Base-by-base conservation (phyloP, 1,140 invertebrate genomes). In the Sycobia sp. region DNA sequence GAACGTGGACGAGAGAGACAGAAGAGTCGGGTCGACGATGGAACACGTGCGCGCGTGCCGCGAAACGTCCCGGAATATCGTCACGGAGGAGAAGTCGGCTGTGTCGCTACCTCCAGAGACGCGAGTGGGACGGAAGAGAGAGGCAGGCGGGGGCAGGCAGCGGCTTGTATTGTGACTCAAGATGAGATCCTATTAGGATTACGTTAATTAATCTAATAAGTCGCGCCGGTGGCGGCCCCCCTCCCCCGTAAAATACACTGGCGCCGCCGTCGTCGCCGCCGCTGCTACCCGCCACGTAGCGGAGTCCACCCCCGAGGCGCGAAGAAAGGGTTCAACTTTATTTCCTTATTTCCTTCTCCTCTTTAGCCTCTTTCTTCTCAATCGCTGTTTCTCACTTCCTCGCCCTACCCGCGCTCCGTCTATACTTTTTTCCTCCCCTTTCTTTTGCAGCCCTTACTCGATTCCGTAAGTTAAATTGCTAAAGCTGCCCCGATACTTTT, bases 171-270 rank as follows among this genome's bases (percentile, higher is more conserved):
- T 78, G 73, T 75, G 70, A 70, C 68, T 73, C 69, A 71, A 76
- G 72, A 78, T 77, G 73, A 78, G 73, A 78, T 80, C 68, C 71
- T 62, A 80, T 75, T 78, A 78, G 72, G 71, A 78, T 76, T 78
- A 79, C 69, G 71, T 77, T 75, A 77, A 78, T 77, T 75, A 78
- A 78, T 75, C 71, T 73, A 75, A 73, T 74, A 73, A 74, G 69
- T 74, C 73, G 46, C 34, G 29, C 53, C 29, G 8, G 18, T 50
- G 56, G 56, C 16, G 34, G 23, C 29, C 36, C 9, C 14, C 22
- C 29, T 32, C 43, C 29, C 44, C 51, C 38, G 56, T 53, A 54
- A 65, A 65, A 54, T n/a, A 14, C 8, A 11, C 25, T 14, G 29
- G 14, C 13, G 18, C 36, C n/a, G 29, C 4, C 34, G 20, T 22